Evolutionary conservation across 2,888 invertebrate species (phyloP), one percentile per base, ranked within the genome.

Genomic region (Baccha elongata): DNA sequence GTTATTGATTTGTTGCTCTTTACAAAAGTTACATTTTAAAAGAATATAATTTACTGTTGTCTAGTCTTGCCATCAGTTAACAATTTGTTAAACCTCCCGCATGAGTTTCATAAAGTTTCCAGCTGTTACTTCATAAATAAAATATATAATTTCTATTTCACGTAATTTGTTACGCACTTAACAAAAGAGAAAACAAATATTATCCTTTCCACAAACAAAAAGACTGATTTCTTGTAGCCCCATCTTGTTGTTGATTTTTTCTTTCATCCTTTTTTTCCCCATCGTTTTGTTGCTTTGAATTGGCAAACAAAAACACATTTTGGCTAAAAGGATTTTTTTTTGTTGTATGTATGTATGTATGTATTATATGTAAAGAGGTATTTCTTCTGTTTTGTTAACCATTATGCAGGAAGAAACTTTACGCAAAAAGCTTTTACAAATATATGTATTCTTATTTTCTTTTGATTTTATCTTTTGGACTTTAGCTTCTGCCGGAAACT

Each of bases 361-460:
- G 26, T 26, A 26, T 3, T 26, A 26, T 6, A 3, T 26, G 6
- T 26, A 26, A 3, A 26, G n/a, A 26, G 23, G 4, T 8, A 29
- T 17, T 7, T 13, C 15, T 50, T 50, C 6, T 15, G 10, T 71
- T 76, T 76, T 76, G 32, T 64, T 64, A 62, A 48, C 48, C 44
- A 37, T 62, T 48, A 21, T 64, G 55, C 26, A 26, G 48, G 23
- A 21, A 42, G 68, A 64, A 71, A 62, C 46, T 76, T 52, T 55
- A 21, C 17, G 52, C 13, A 64, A 50, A 69, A 76, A 76, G 62
- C 71, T 76, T 76, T 76, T 69, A 64, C 32, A 69, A 26, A 26
- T 26, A 26, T 26, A 26, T 26, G 26, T 6, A 4, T 26, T 26
- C 6, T 26, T 26, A 26, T 26, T 26, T 6, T 26, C 26, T 26